Evolutionary conservation across 2,888 invertebrate species (phyloP).

Genomic region (Hymenopus coronatus): DNA sequence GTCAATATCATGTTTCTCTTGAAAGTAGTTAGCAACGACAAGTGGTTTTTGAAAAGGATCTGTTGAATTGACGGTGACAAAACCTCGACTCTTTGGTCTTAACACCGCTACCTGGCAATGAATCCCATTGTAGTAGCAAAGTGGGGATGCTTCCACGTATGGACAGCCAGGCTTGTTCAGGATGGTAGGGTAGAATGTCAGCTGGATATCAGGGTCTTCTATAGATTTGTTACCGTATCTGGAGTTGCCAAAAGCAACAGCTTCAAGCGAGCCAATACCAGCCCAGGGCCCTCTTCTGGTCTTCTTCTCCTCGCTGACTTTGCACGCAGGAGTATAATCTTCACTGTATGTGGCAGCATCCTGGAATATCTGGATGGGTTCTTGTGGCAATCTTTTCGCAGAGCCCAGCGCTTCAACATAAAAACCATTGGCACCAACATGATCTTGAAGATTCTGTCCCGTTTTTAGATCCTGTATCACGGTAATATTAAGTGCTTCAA

Average conservation of each 20-base stretch:
- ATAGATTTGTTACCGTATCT: neutral
- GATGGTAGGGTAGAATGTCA: neutral
- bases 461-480: neutral
- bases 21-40: neutral
- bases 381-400: neutral
- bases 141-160: neutral
- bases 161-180: neutral
- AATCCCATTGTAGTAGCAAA: neutral
- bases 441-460: neutral
- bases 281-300: neutral
- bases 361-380: neutral
- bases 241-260: neutral
- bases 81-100: neutral
- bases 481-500: neutral
- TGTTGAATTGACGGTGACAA: neutral
- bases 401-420: neutral
- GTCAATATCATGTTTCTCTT: neutral
- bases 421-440: neutral
- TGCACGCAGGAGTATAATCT: neutral
- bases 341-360: neutral
- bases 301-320: neutral
- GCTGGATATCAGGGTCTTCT: neutral
- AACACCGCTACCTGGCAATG: neutral
- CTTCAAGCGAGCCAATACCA: neutral
- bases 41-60: neutral